Percentiles rank a stretch among this genome's conserved stretches.
Evolutionary conservation across 1,140 invertebrate genomes (phyloP).

Genomic region (Leucophenga varia): DNA sequence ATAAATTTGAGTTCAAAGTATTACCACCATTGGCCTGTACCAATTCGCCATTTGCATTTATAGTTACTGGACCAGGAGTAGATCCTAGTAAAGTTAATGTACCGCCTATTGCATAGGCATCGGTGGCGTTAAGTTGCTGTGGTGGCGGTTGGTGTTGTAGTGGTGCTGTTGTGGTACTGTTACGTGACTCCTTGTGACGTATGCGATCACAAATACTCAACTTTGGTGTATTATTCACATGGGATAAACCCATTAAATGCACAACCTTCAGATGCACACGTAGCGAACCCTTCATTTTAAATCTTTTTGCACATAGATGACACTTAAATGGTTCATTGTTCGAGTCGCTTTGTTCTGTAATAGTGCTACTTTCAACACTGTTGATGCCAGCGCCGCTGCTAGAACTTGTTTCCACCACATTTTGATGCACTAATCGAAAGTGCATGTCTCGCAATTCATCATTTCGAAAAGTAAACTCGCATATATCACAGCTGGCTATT

Average conservation of each 20-base stretch:
- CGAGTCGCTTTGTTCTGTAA: conserved; percentile 1
- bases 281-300: conserved; percentile 77
- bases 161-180: too few species aligned
- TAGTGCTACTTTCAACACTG: conserved; percentile 1
- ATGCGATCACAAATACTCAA: conserved; percentile 53
- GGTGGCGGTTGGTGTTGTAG: background rate
- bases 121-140: background rate
- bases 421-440: conserved; percentile 71
- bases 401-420: conserved; percentile 30
- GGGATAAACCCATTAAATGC: conserved; percentile 61
- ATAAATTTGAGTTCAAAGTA: conserved; percentile 27
- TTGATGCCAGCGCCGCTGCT: background rate
- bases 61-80: background rate
- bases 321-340: conserved; percentile 65
- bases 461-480: conserved; percentile 71
- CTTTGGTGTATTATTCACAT: conserved; percentile 27
- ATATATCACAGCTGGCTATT: conserved; percentile 65
- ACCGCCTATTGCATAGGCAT: too few species aligned
- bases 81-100: too few species aligned
- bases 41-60: conserved; percentile 4
- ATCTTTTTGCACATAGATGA: conserved; percentile 75
- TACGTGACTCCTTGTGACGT: conserved; percentile 40
- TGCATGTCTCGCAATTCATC: conserved; percentile 71
- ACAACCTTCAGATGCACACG: conserved; percentile 80
- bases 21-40: background rate